Base-by-base conservation (phyloP, 2,113 vertebrate species). In the Hipposideros armiger region DNA sequence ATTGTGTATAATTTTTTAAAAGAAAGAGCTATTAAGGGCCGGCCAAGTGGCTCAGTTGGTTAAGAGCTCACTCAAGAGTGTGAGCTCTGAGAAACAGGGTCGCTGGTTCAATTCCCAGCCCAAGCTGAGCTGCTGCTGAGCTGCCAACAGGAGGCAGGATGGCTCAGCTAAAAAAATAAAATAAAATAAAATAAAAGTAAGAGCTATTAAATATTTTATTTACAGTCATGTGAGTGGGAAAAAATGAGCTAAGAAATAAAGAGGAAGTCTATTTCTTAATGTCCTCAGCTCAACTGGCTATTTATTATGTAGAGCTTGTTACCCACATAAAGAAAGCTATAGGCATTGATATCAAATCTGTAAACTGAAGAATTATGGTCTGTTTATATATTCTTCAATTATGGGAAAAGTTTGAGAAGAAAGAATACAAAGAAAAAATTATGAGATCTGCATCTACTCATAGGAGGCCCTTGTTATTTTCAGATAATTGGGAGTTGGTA, bases 181-280 rank as follows among this genome's bases (percentile, higher is more conserved):
- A 36, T 36, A 36, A 36, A 36, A 36, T 36, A 36, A 36, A 36
- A 36, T 36, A 36, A 36, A 90, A 87, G 22, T 77, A 90, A 78
- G 22, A 82, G 30, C 22, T 85, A 30, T 47, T 42, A 96, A 66
- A 66, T 67, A 91, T 93, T 95, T 95, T 89, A 80, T 82, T 70
- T 93, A 87, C 6, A 93, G 15, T 52, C 24, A 81, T 56, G 4
- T 82, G 11, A 58, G 32, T 47, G 32, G n/a, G n/a, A 69, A 72
- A 78, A 30, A 78, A 60, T 78, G 54, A 94, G 11, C 66, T 72
- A 7, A 36, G 64, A 89, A 95, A 66, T 5, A 17, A 86, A 17
- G 14, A 83, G 1, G 4, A 78, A 62, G 17, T 17, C 1, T 89
- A 15, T 85, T 94, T 74, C 64, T 74, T 54, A 67, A 73, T 62